A percentile compares a stretch with the other conserved stretches of the same genome.
Evolutionary conservation across 2,888 invertebrate genomes (phyloP).

Genomic region (Melinaea menophilus): DNA sequence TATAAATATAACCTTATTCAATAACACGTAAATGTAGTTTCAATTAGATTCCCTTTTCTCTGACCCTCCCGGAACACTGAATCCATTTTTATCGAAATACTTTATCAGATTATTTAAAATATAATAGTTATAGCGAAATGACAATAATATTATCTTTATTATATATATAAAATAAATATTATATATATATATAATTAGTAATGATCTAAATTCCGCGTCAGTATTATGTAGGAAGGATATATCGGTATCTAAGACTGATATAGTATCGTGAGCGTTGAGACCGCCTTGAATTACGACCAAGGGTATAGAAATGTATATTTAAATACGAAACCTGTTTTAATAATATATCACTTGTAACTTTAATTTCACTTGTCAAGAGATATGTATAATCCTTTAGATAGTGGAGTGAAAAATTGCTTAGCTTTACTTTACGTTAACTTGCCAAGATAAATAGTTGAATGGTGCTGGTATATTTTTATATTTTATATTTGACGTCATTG

Average conservation of each 20-base stretch:
- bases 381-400: constrained; percentile 10
- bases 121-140: no score
- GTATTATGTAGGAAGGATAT: neutral
- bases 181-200: constrained; percentile 12
- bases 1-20: neutral
- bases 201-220: neutral
- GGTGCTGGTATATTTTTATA: constrained; percentile 6
- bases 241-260: neutral
- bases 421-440: constrained; percentile 10
- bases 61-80: constrained; percentile 21
- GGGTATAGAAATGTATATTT: constrained; percentile 20
- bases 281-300: constrained; percentile 17
- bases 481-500: no score
- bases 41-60: constrained; percentile 16
- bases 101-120: constrained; percentile 11
- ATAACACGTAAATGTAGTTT: constrained; percentile 15
- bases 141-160: no score
- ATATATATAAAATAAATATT: constrained; percentile 18
- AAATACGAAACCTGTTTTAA: constrained; percentile 22
- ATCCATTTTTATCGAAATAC: constrained; percentile 26
- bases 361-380: constrained; percentile 17
- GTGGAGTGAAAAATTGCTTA: constrained; percentile 18
- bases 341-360: constrained; percentile 18
- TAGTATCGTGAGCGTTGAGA: neutral
- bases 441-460: constrained; percentile 15